Conservation (phyloP, 1,140 invertebrate genomes). For the Cylas formicarius region DNA sequence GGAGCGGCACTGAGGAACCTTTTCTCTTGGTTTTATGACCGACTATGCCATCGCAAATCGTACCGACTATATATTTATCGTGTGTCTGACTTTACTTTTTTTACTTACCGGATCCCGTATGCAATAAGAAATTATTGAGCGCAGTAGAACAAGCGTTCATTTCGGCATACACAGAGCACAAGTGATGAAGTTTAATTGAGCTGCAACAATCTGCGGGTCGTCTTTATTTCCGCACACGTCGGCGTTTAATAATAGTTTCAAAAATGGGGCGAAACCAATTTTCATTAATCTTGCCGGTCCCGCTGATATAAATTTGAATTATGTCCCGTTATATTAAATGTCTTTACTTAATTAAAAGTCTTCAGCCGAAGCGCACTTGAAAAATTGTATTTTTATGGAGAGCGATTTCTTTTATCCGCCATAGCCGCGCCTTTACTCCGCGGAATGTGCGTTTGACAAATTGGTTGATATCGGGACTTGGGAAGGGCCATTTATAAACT, state of each 20-base stretch:
- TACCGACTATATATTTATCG: too few species aligned
- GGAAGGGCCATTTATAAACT: too few species aligned
- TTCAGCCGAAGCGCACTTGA: slow-evolving; percentile 13
- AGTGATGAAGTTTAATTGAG: slow-evolving; percentile 18
- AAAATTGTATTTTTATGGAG: slow-evolving; percentile 20
- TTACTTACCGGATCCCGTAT: too few species aligned
- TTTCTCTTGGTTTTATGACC: too few species aligned
- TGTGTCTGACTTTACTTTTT: too few species aligned
- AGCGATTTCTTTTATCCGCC: slow-evolving; percentile 9
- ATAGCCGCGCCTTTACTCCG: background rate
- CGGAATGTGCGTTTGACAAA: slow-evolving; percentile 10
- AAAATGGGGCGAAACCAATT: slow-evolving; percentile 22
- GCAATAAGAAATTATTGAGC: too few species aligned
- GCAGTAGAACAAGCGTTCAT: too few species aligned
- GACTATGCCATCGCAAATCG: too few species aligned
- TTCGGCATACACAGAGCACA: too few species aligned
- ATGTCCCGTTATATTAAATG: slow-evolving; percentile 16
- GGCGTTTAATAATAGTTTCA: slow-evolving; percentile 22
- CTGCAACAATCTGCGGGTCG: background rate
- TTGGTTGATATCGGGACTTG: too few species aligned
- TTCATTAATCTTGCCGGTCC: slow-evolving; percentile 20
- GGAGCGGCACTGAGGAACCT: too few species aligned
- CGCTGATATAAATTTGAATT: slow-evolving; percentile 19
- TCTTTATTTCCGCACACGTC: slow-evolving; percentile 16
- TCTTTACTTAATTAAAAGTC: slow-evolving; percentile 24